Percentiles rank a stretch among this genome's conserved stretches.
phyloP scores from a whole-genome alignment of 92 coral and sea anemone genomes.

The Plumapathes pennacea region DNA sequence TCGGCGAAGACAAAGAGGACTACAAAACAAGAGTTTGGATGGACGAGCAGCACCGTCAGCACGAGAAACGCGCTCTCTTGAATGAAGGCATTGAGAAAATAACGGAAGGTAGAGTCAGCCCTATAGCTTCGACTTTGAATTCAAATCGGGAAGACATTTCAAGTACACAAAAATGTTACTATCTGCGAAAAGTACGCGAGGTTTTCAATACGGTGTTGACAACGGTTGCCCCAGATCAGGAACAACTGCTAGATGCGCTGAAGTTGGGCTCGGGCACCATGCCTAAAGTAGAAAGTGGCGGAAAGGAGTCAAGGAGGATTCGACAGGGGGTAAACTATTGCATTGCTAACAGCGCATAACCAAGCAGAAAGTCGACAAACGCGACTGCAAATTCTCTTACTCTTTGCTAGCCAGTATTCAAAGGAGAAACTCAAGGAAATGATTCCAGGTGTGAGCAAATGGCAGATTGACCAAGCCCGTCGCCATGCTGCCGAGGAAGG shows the following conservation, averaged over 20 bases:
- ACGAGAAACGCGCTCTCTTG: slow-evolving; percentile 22
- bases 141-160: slow-evolving; percentile 23
- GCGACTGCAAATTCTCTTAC: slow-evolving; percentile 28
- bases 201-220: slow-evolving; percentile 9
- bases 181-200: slow-evolving; percentile 20
- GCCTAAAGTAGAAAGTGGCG: slow-evolving; percentile 1
- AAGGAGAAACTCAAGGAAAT: slow-evolving; percentile 30
- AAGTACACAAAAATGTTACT: slow-evolving; percentile 30
- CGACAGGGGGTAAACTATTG: too few relatives aligned
- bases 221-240: slow-evolving; percentile 36
- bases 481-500: slow-evolving; percentile 30
- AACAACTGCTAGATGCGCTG: slow-evolving; percentile 11
- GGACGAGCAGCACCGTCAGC: slow-evolving; percentile 26
- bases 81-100: slow-evolving; percentile 25
- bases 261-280: not conserved
- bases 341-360: slow-evolving; percentile 15
- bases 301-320: slow-evolving; percentile 6
- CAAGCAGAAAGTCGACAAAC: slow-evolving; percentile 43
- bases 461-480: slow-evolving; percentile 37
- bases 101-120: slow-evolving; percentile 33
- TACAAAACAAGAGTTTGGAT: slow-evolving; percentile 24
- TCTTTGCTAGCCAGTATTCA: slow-evolving; percentile 25
- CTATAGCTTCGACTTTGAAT: slow-evolving; percentile 16
- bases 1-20: not conserved
- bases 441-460: slow-evolving; percentile 33